Percentiles rank a stretch among this genome's conserved stretches.
Conservation (phyloP, 2,113 vertebrate genomes). For the Hemibagrus wyckioides region DNA sequence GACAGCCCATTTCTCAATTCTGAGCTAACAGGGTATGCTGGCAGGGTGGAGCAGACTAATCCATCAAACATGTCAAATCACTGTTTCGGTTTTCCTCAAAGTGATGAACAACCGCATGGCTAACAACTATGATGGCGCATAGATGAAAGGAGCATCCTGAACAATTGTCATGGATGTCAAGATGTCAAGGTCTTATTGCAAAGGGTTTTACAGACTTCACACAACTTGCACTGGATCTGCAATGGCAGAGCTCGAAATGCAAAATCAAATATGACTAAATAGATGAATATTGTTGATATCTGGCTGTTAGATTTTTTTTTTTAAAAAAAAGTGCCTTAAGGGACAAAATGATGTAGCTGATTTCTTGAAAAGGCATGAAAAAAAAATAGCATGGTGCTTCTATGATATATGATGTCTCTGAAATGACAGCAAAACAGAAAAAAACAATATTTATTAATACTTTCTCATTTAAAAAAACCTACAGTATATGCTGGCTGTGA, state of each 20-base stretch:
- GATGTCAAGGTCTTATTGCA: neutral
- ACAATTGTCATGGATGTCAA: neutral
- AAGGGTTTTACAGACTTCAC: neutral
- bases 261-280: neutral
- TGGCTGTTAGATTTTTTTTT: neutral
- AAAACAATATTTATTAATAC: neutral
- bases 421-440: neutral
- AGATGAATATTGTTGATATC: neutral
- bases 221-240: neutral
- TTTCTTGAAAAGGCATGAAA: neutral
- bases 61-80: constrained; percentile 27
- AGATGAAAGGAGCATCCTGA: neutral
- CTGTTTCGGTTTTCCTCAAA: constrained; percentile 8
- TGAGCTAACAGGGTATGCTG: constrained; percentile 1
- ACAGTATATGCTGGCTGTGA: neutral
- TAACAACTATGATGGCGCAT: neutral
- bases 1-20: constrained; percentile 43
- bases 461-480: neutral
- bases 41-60: constrained; percentile 23
- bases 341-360: neutral
- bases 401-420: neutral
- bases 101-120: neutral
- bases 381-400: neutral
- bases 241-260: neutral
- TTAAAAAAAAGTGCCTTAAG: neutral